A percentile compares a stretch with the other conserved stretches of the same genome.
Conservation (phyloP, 2,113 vertebrate species). For the Nycticebus coucang region DNA sequence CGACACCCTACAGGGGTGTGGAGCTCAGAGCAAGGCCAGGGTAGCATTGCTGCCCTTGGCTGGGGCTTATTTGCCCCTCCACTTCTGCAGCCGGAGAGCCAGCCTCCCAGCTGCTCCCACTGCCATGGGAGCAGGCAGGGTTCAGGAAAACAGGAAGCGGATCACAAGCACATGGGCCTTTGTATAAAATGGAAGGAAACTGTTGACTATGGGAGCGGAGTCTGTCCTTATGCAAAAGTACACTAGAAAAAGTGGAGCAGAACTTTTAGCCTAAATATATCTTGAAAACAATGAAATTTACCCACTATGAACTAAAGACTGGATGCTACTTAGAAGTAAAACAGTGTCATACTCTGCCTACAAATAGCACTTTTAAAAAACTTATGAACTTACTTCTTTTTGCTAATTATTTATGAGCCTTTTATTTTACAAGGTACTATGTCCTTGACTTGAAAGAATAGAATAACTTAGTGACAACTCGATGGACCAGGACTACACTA, state of each 20-base stretch:
- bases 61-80: not conserved
- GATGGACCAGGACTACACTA: fast-evolving
- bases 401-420: not conserved
- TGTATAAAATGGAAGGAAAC: conserved; percentile 46
- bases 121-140: not conserved
- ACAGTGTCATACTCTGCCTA: not conserved
- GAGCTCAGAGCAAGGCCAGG: not conserved
- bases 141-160: conserved; percentile 38
- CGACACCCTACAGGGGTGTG: not conserved
- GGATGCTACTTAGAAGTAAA: not conserved
- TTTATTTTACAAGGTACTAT: not conserved
- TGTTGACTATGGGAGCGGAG: not conserved
- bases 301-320: not conserved
- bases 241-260: not conserved
- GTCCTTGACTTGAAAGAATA: not conserved
- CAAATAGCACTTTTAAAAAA: not conserved
- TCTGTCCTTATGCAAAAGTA: not conserved
- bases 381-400: not conserved
- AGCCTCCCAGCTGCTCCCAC: not conserved
- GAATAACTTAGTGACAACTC: not conserved
- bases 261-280: not conserved
- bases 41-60: too few species aligned
- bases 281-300: not conserved
- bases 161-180: not conserved
- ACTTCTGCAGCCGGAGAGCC: not conserved